Evolutionary conservation across 1,140 invertebrate genomes (phyloP).

Genomic region (Ylistrum balloti): DNA sequence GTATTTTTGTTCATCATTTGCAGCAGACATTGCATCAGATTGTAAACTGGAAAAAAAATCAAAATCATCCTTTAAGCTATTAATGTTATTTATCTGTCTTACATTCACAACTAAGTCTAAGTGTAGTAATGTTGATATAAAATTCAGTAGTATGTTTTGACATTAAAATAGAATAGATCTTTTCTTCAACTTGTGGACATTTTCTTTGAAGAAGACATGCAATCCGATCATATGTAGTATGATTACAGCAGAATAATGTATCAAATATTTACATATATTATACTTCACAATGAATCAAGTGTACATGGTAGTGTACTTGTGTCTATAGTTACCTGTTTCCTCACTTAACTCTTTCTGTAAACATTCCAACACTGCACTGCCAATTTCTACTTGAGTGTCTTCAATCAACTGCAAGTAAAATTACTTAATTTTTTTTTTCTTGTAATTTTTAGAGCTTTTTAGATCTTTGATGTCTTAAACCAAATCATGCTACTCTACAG

Average conservation of each 20-base stretch:
- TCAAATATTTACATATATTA: too few species aligned
- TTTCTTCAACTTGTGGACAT: background rate
- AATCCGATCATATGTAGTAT: too few species aligned
- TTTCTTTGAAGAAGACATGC: background rate
- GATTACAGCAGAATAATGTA: too few species aligned
- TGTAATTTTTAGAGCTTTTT: too few species aligned
- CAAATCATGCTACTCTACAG: too few species aligned
- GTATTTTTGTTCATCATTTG: slow-evolving; percentile 56
- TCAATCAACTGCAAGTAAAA: slow-evolving; percentile 63
- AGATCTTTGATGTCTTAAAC: too few species aligned
- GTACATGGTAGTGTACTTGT: too few species aligned
- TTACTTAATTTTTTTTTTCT: too few species aligned
- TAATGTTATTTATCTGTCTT: too few species aligned
- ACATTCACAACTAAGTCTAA: too few species aligned
- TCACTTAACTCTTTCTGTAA: slow-evolving; percentile 62
- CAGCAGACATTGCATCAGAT: slow-evolving; percentile 52
- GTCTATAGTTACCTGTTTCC: slow-evolving; percentile 58
- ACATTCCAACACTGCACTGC: slow-evolving; percentile 69
- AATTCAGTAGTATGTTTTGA: background rate
- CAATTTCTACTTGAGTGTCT: slow-evolving; percentile 64
- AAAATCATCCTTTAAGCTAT: too few species aligned
- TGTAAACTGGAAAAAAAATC: slow-evolving; percentile 56
- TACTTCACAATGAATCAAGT: background rate
- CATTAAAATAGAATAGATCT: background rate
- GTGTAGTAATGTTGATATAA: too few species aligned